Evolutionary conservation across 2,113 vertebrate genomes (phyloP).

Genomic region (Dipodomys ordii): DNA sequence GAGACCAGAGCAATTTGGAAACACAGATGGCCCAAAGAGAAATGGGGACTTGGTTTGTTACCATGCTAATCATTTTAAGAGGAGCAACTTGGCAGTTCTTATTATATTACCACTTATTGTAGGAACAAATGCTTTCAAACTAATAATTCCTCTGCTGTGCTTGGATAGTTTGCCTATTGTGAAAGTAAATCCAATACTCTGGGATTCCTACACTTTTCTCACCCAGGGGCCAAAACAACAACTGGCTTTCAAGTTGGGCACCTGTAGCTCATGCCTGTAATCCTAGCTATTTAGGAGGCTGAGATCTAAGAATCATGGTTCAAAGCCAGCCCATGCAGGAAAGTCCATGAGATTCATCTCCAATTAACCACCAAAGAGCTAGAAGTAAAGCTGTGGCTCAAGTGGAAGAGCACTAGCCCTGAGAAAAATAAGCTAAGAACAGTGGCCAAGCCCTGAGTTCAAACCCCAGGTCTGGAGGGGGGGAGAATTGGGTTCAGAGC

Average conservation of each 20-base stretch:
- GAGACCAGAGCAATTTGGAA: constrained; percentile 26
- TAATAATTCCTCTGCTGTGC: constrained; percentile 22
- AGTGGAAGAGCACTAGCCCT: too few species aligned
- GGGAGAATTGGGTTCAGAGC: neutral
- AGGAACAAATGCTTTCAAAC: constrained; percentile 28
- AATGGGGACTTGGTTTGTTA: neutral
- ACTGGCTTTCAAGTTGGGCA: too few species aligned
- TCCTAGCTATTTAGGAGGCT: too few species aligned
- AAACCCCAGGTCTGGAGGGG: too few species aligned
- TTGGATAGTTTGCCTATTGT: constrained; percentile 31
- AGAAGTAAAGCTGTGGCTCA: too few species aligned
- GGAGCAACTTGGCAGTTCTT: neutral
- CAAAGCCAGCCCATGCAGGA: too few species aligned
- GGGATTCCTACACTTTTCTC: neutral
- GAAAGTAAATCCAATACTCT: constrained; percentile 49
- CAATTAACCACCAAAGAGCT: too few species aligned
- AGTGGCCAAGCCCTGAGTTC: too few species aligned
- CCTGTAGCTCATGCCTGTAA: too few species aligned
- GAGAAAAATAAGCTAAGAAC: too few species aligned
- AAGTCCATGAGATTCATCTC: too few species aligned
- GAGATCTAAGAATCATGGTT: too few species aligned
- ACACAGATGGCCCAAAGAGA: constrained; percentile 16
- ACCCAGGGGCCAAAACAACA: neutral
- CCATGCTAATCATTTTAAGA: constrained; percentile 27
- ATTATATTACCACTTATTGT: neutral